A percentile compares a stretch with the other conserved stretches of the same genome.
phyloP scores from a whole-genome alignment of 2,113 vertebrate species.

The Caloenas nicobarica region DNA sequence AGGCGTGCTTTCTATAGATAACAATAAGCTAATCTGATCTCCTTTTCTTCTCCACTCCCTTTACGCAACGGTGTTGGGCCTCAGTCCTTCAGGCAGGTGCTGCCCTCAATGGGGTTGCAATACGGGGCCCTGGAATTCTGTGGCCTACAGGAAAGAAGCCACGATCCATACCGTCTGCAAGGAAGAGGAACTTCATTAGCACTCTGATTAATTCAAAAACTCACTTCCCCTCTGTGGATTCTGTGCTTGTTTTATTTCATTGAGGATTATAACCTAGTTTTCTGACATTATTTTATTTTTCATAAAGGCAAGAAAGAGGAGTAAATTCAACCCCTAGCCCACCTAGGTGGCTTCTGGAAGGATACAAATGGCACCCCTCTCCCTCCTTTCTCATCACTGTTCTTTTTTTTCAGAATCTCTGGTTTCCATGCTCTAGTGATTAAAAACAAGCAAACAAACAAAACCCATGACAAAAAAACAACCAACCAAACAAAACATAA shows the following conservation, averaged over 20 bases:
- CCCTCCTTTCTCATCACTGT: background rate
- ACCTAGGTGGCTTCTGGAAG: background rate
- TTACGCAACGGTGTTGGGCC: background rate
- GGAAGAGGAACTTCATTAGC: background rate
- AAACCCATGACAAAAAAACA: background rate
- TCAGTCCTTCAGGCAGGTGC: background rate
- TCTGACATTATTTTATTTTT: background rate
- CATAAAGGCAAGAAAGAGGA: background rate
- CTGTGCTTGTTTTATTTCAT: background rate
- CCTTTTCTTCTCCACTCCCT: background rate
- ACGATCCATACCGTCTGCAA: rapidly evolving
- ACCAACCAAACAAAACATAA: background rate
- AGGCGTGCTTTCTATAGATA: background rate
- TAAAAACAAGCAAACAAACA: background rate
- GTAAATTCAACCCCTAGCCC: background rate
- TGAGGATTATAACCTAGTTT: background rate
- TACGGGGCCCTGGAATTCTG: background rate
- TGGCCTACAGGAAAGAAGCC: background rate
- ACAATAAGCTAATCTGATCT: background rate
- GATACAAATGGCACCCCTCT: background rate
- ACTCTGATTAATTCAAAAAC: background rate
- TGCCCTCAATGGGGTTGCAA: background rate
- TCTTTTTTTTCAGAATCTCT: background rate
- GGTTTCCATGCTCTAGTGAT: background rate
- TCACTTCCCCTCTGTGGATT: background rate